Percentiles rank a stretch among this genome's conserved stretches.
Conservation (phyloP, 92 coral and sea anemone genomes). For the Metridium senile region DNA sequence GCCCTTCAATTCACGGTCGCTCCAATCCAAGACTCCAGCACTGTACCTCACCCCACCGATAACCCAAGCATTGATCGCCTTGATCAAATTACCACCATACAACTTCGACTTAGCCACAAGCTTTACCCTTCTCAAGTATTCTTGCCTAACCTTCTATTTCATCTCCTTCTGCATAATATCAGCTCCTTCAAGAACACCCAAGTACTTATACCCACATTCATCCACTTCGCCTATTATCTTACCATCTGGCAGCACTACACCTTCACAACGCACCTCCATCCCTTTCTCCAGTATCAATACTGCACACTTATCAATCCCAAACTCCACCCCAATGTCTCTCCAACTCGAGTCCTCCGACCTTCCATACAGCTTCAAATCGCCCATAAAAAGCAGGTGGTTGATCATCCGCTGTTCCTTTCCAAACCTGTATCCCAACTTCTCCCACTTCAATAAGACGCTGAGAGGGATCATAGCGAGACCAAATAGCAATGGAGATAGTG, state of each 20-base stretch:
- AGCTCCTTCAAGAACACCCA: slow-evolving; percentile 40
- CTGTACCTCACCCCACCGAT: slow-evolving; percentile 33
- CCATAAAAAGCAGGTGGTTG: slow-evolving; percentile 36
- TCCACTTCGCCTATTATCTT: slow-evolving; percentile 24
- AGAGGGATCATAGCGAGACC: slow-evolving; percentile 29
- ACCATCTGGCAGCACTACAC: slow-evolving; percentile 31
- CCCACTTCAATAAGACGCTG: slow-evolving; percentile 11
- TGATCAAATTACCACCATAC: slow-evolving; percentile 43
- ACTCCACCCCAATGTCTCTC: slow-evolving; percentile 22
- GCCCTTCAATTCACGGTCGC: slow-evolving; percentile 17
- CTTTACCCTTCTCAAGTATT: slow-evolving; percentile 23
- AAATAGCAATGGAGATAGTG: slow-evolving; percentile 37
- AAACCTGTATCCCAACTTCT: slow-evolving; percentile 19
- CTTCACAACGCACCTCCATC: slow-evolving; percentile 21
- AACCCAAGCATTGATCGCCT: slow-evolving; percentile 42
- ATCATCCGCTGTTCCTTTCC: slow-evolving; percentile 8
- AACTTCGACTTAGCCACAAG: slow-evolving; percentile 32
- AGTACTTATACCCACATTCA: slow-evolving; percentile 30
- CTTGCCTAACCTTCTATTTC: slow-evolving; percentile 29
- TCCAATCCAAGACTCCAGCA: slow-evolving; percentile 45
- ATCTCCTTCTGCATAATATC: slow-evolving; percentile 28
- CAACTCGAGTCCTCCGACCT: slow-evolving; percentile 12
- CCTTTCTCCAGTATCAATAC: slow-evolving; percentile 33
- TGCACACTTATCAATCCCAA: slow-evolving; percentile 34
- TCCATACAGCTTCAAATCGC: slow-evolving; percentile 30